Percentiles rank a stretch among this genome's conserved stretches.
These are phyloP conservation scores for Tyrannus savana DNA, from an alignment of 2,113 vertebrate species.

Conservation along the genomic window DNA sequence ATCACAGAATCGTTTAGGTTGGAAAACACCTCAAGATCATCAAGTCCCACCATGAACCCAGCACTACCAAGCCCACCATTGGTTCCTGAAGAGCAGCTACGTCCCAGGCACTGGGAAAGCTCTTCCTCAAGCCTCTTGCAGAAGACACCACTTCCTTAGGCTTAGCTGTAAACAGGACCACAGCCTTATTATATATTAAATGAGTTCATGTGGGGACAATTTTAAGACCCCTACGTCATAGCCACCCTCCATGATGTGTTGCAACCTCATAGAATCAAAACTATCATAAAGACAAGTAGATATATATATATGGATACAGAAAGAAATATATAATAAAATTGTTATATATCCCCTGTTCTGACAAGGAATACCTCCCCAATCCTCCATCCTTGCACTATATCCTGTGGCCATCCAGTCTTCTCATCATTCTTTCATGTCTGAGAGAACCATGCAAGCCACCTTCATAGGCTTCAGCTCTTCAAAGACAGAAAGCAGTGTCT, in stretches of 20 bases:
- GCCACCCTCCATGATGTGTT: background rate
- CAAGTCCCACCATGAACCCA: accelerated
- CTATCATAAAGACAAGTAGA: background rate
- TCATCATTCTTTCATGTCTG: background rate
- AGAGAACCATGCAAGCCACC: background rate
- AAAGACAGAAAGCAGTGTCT: background rate
- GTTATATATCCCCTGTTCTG: background rate
- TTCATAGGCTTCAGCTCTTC: background rate
- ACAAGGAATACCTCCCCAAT: background rate
- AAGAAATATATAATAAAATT: background rate
- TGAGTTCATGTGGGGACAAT: accelerated
- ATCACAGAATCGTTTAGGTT: background rate
- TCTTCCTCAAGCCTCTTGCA: background rate
- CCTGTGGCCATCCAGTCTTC: background rate
- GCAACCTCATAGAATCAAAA: background rate
- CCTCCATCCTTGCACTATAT: accelerated
- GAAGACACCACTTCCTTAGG: background rate
- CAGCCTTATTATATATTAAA: background rate
- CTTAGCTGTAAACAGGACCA: background rate
- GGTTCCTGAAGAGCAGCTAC: background rate
- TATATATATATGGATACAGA: background rate
- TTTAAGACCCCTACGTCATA: accelerated
- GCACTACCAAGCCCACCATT: background rate
- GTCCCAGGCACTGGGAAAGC: background rate
- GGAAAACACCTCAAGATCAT: background rate